Conservation (phyloP, 2,113 vertebrate genomes). For the Triplophysa dalaica region DNA sequence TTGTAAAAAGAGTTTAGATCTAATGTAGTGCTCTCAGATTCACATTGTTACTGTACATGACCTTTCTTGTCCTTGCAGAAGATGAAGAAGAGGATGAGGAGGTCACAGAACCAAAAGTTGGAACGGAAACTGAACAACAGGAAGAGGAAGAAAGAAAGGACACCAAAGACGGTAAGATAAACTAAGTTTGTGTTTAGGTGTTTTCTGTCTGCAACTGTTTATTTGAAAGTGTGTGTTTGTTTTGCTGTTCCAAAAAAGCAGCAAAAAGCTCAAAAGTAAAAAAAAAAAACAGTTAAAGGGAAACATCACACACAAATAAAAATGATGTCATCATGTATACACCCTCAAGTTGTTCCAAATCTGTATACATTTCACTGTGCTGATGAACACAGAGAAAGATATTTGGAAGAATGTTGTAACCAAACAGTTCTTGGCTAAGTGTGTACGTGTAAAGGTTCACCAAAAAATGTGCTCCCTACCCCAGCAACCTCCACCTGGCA, state of each 20-base stretch:
- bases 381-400: too few species aligned
- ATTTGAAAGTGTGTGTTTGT: not conserved
- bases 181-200: not conserved
- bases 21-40: not conserved
- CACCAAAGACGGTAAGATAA: slow-evolving; percentile 83
- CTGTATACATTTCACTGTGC: too few species aligned
- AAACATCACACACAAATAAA: too few species aligned
- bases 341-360: too few species aligned
- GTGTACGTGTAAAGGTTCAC: not conserved
- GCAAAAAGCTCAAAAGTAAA: too few species aligned
- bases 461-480: not conserved
- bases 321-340: too few species aligned
- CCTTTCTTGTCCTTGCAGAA: slow-evolving; percentile 73
- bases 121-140: slow-evolving; percentile 81
- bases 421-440: too few species aligned
- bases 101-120: slow-evolving; percentile 83
- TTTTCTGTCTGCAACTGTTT: not conserved
- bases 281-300: too few species aligned
- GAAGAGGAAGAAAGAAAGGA: slow-evolving; percentile 87
- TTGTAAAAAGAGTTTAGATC: slow-evolving; percentile 4
- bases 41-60: slow-evolving; percentile 13
- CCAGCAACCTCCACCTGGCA: slow-evolving; percentile 31
- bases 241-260: too few species aligned
- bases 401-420: too few species aligned
- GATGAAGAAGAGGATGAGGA: slow-evolving; percentile 97